Conservation (phyloP, 2,797 vertebrate species). For the Fringilla coelebs region DNA sequence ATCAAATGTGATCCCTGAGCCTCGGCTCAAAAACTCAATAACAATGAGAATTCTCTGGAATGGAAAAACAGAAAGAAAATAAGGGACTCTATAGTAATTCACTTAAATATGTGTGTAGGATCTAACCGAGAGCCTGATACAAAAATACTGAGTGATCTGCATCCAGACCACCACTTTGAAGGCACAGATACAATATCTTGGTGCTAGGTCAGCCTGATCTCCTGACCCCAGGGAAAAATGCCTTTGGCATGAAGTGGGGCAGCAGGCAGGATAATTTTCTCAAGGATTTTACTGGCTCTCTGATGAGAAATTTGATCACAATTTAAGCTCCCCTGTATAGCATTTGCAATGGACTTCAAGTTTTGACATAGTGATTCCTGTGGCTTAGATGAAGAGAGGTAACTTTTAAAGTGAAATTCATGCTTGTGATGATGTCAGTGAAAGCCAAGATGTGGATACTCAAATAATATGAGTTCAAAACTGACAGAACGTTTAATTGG, state of each 20-base stretch:
- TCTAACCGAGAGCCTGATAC: slow-evolving; percentile 25
- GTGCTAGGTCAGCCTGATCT: not conserved
- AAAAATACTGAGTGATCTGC: not conserved
- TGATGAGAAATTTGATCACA: not conserved
- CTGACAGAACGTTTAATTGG: not conserved
- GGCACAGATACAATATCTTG: not conserved
- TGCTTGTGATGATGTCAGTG: not conserved
- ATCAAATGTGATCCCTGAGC: slow-evolving; percentile 71
- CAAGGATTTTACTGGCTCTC: not conserved
- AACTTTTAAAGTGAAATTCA: not conserved
- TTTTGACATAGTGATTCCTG: not conserved
- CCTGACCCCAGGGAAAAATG: not conserved
- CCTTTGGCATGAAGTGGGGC: not conserved
- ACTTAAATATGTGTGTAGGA: slow-evolving; percentile 58
- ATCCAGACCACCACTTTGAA: not conserved
- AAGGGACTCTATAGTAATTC: slow-evolving; percentile 55
- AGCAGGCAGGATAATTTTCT: not conserved
- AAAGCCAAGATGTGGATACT: not conserved
- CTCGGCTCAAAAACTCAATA: slow-evolving; percentile 62
- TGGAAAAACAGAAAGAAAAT: slow-evolving; percentile 66
- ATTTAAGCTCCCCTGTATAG: not conserved
- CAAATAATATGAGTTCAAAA: not conserved
- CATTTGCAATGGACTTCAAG: not conserved
- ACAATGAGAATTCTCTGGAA: slow-evolving; percentile 62
- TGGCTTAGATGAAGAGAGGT: not conserved